These are phyloP conservation scores for Ceratina calcarata DNA, from an alignment of 1,140 invertebrate species.

Conservation along the genomic window DNA sequence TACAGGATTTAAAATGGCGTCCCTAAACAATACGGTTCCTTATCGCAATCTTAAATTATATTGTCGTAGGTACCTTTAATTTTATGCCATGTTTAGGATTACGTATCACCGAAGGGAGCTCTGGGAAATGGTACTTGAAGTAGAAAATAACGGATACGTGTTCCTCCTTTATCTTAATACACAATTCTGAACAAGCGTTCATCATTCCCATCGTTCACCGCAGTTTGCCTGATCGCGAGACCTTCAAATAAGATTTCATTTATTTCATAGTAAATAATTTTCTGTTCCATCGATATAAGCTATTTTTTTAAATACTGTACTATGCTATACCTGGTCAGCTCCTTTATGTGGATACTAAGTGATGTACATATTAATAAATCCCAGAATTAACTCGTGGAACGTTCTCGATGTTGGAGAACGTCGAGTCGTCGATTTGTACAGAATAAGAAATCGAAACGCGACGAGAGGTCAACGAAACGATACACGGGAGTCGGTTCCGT, in stretches of 20 bases:
- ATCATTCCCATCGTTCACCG: background rate
- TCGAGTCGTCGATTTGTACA: conserved; percentile 19
- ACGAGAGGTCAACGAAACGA: background rate
- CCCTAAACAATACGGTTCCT: conserved; percentile 24
- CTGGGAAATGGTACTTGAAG: conserved; percentile 5
- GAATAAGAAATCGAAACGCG: background rate
- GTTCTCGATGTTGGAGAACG: background rate
- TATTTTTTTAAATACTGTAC: background rate
- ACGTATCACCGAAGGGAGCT: conserved; percentile 14
- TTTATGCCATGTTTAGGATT: conserved; percentile 46
- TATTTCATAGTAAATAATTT: background rate
- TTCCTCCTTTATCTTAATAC: background rate
- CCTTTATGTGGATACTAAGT: conserved; percentile 4
- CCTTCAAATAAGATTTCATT: background rate
- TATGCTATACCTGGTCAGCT: background rate
- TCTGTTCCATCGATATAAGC: background rate
- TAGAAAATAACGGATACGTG: background rate
- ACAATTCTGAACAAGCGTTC: background rate
- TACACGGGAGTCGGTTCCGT: background rate
- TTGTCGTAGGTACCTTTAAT: conserved; percentile 58
- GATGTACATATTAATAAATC: background rate
- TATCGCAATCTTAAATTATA: conserved; percentile 60
- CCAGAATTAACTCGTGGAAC: background rate
- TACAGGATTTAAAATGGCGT: background rate
- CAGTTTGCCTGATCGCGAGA: too few species aligned